Evolutionary conservation across 2,797 vertebrate species (phyloP).

Genomic region (Lycodopsis pacificus): DNA sequence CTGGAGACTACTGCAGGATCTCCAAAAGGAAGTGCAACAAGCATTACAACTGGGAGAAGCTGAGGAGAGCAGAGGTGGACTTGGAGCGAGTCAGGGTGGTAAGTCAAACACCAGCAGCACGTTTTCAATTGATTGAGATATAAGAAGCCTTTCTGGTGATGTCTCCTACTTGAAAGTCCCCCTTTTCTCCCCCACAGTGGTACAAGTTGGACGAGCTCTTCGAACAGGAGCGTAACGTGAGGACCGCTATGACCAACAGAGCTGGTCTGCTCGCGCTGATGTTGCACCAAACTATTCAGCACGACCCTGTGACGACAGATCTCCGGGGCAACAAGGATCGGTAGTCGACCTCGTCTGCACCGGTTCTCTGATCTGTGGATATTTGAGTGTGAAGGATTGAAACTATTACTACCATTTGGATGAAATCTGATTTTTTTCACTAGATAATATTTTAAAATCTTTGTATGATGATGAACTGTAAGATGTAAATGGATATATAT

Average conservation of each 20-base stretch:
- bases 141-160: background rate
- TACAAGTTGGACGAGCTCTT: constrained; percentile 97
- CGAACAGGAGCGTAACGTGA: constrained; percentile 95
- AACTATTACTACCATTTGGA: constrained; percentile 26
- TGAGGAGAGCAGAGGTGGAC: constrained; percentile 94
- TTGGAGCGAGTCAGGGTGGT: constrained; percentile 96
- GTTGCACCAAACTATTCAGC: constrained; percentile 97
- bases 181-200: constrained; percentile 83
- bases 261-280: constrained; percentile 94
- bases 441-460: constrained; percentile 64
- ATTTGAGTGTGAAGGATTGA: constrained; percentile 22
- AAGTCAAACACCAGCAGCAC: constrained; percentile 46
- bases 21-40: constrained; percentile 95
- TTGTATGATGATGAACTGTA: constrained; percentile 56
- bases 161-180: background rate
- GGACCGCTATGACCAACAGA: constrained; percentile 96
- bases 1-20: constrained; percentile 93
- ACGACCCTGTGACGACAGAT: constrained; percentile 93
- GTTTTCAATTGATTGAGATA: background rate
- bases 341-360: constrained; percentile 73
- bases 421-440: constrained; percentile 52
- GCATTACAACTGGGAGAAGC: constrained; percentile 98
- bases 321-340: constrained; percentile 91
- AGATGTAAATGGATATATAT: constrained; percentile 63
- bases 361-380: constrained; percentile 7